Evolutionary conservation across 2,113 vertebrate species (phyloP), one percentile per base, ranked within the genome.

Genomic region (Gymnorhina tibicen): DNA sequence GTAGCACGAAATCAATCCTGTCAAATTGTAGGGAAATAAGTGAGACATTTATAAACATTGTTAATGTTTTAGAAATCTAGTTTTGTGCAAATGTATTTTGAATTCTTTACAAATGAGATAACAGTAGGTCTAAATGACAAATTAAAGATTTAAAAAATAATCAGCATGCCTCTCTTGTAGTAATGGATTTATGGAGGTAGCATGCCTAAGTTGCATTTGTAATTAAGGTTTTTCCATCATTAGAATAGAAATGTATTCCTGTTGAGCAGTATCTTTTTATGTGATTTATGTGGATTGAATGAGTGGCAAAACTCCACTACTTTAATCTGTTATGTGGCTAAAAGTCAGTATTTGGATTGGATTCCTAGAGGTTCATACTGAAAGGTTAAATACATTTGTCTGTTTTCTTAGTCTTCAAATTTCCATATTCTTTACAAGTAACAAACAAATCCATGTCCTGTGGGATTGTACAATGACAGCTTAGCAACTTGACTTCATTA

Each of bases 101-200:
- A 95, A 87, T 97, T 97, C 92, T 95, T 96, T 96, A 96, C 93
- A 98, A 96, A 96, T 97, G 96, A 97, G 93, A 96, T 98, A 96
- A 94, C 96, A 97, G 95, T 97, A 97, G 83, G 92, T 97, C 96
- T 98, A 97, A 95, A 96, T 97, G 97, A 95, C 97, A 97, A 98
- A 98, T 98, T 98, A 97, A 97, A 86, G 96, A 97, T 97, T 97
- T 98, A 72, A 97, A 97, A 98, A 98, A 97, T 96, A 96, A 96
- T 96, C 97, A 97, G 94, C 95, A 87, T 96, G 97, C 97, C 94
- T 97, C 96, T 97, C 89, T 97, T 93, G 70, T 93, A 93, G 78
- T 96, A 97, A 95, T 97, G 97, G 95, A 97, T 97, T 86, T 97
- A 95, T 95, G 70, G 84, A 91, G 85, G 83, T 97, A 96, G 87